phyloP scores from a whole-genome alignment of 2,113 vertebrate genomes.

The Gnathonemus longibarbis region DNA sequence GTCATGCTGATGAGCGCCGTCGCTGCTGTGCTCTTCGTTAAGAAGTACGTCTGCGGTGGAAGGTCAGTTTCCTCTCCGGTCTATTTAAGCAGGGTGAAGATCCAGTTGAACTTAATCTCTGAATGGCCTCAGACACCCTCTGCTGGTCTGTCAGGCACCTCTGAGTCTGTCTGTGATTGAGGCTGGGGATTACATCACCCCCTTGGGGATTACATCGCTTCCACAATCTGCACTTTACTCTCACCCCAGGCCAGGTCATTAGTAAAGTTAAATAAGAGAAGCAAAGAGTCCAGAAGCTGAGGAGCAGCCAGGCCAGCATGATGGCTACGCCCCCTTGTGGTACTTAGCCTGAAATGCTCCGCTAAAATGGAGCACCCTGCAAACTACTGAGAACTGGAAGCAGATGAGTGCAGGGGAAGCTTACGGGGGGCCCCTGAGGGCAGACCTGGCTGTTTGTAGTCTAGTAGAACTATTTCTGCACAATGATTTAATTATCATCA shows the following conservation, averaged over 20 bases:
- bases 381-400: not conserved
- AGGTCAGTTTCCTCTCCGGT: slow-evolving; percentile 62
- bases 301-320: not conserved
- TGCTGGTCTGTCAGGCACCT: not conserved
- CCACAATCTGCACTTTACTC: not conserved
- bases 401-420: not conserved
- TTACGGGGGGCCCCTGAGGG: not conserved
- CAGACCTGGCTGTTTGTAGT: not conserved
- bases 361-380: not conserved
- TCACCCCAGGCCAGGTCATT: not conserved
- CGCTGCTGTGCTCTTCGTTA: slow-evolving; percentile 71
- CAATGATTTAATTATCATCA: not conserved
- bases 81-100: not conserved
- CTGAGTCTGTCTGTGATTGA: not conserved
- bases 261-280: not conserved
- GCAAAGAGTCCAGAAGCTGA: not conserved
- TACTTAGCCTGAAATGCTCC: not conserved
- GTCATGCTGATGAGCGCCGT: slow-evolving; percentile 62
- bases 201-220: not conserved
- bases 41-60: slow-evolving; percentile 89
- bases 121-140: not conserved
- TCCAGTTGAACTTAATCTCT: not conserved
- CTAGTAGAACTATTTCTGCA: not conserved
- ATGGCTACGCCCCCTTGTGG: not conserved
- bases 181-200: not conserved